Evolutionary conservation across 1,140 invertebrate species (phyloP).

Genomic region (Meloidogyne chitwoodi): DNA sequence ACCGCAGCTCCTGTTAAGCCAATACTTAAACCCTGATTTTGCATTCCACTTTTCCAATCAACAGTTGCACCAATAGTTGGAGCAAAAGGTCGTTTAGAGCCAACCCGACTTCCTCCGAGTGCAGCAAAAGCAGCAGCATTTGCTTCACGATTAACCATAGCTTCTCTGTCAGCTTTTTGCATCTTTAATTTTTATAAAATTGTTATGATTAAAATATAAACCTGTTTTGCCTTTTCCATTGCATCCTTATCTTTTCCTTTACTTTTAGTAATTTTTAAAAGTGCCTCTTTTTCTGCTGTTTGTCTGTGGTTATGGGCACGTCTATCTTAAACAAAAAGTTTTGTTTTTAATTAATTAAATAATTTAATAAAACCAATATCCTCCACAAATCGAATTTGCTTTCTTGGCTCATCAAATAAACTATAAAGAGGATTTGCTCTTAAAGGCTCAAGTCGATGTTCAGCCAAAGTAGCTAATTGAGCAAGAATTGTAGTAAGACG

Average conservation of each 20-base stretch:
- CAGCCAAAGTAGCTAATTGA: slow-evolving; percentile 29
- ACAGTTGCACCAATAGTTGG: not conserved
- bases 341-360: not conserved
- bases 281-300: slow-evolving; percentile 33
- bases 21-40: slow-evolving; percentile 4
- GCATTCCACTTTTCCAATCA: slow-evolving; percentile 15
- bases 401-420: slow-evolving; percentile 41
- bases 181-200: slow-evolving; percentile 20
- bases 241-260: slow-evolving; percentile 43
- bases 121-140: slow-evolving; percentile 44
- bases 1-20: slow-evolving; percentile 6
- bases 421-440: slow-evolving; percentile 37
- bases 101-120: slow-evolving; percentile 27
- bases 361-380: slow-evolving; percentile 2
- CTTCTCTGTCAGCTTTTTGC: slow-evolving; percentile 45
- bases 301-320: slow-evolving; percentile 25
- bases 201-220: not conserved
- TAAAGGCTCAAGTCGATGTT: slow-evolving; percentile 41
- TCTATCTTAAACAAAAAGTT: slow-evolving; percentile 8
- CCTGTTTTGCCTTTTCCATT: slow-evolving; percentile 43
- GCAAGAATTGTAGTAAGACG: slow-evolving; percentile 16
- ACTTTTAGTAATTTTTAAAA: slow-evolving; percentile 32
- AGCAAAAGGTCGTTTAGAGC: slow-evolving; percentile 5
- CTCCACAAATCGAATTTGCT: slow-evolving; percentile 41
- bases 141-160: slow-evolving; percentile 37